Evolutionary conservation across 2,113 vertebrate species (phyloP).

Genomic region (Oncorhynchus clarkii): DNA sequence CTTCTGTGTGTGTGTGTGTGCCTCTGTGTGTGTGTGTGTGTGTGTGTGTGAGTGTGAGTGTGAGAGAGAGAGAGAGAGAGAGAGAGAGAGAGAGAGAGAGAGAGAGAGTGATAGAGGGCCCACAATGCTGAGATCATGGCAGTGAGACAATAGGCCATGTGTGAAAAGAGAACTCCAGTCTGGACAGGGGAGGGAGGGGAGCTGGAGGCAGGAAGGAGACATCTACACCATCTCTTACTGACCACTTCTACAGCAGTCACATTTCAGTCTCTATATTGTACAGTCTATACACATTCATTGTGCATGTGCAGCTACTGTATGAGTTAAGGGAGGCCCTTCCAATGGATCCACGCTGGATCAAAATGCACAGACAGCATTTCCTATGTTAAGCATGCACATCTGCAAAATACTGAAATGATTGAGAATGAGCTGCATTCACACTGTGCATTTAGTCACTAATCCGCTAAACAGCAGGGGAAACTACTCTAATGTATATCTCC

Average conservation of each 20-base stretch:
- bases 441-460: neutral
- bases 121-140: constrained; percentile 71
- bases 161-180: constrained; percentile 55
- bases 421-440: too few relatives aligned
- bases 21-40: too few relatives aligned
- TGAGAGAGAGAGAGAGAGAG: too few relatives aligned
- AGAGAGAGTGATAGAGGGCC: constrained; percentile 31
- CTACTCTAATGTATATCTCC: neutral
- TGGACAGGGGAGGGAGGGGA: constrained; percentile 57
- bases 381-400: too few relatives aligned
- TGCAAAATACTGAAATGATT: too few relatives aligned
- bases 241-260: constrained; percentile 1
- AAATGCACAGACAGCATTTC: too few relatives aligned
- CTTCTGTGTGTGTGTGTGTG: constrained; percentile 10
- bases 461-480: neutral
- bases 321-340: too few relatives aligned
- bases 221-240: constrained; percentile 40
- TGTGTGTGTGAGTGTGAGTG: too few relatives aligned
- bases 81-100: neutral
- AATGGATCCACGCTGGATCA: too few relatives aligned
- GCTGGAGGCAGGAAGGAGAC: constrained; percentile 43
- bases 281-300: too few relatives aligned
- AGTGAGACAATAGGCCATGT: constrained; percentile 67
- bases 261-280: too few relatives aligned
- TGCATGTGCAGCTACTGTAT: neutral